Evolutionary conservation across 2,888 invertebrate species (phyloP).

Genomic region (Pammene aurita): DNA sequence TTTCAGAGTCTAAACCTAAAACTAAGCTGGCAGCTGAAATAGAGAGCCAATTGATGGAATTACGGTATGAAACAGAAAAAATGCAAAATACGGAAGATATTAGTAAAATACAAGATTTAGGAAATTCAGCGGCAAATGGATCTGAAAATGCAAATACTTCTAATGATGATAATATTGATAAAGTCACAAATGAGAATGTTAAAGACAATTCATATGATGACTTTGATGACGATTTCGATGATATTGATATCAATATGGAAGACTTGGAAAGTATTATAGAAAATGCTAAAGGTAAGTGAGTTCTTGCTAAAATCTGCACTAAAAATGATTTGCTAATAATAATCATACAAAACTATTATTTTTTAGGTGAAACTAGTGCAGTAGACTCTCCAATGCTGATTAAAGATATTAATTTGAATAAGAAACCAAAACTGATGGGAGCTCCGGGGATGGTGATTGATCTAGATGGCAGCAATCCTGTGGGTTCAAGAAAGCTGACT

Average conservation of each 20-base stretch:
- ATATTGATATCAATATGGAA: conserved; percentile 67
- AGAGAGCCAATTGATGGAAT: conserved; percentile 42
- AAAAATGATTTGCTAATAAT: conserved; percentile 16
- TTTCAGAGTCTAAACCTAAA: conserved; percentile 14
- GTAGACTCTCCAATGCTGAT: conserved; percentile 54
- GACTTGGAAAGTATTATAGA: conserved; percentile 71
- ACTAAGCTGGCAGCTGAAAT: conserved; percentile 16
- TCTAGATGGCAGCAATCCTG: conserved; percentile 57
- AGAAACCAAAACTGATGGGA: conserved; percentile 78
- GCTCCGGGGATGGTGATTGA: conserved; percentile 78
- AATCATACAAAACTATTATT: too few relatives aligned
- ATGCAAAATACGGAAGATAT: conserved; percentile 18
- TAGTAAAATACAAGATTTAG: conserved; percentile 2
- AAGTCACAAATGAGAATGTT: conserved; percentile 9
- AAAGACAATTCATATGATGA: conserved; percentile 32
- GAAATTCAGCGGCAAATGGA: neutral
- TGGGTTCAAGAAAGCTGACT: conserved; percentile 65
- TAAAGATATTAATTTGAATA: conserved; percentile 49
- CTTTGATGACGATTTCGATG: conserved; percentile 59
- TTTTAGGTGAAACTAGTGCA: conserved; percentile 50
- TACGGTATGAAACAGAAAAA: conserved; percentile 35
- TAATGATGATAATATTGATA: conserved; percentile 22
- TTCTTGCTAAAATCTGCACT: conserved; percentile 50
- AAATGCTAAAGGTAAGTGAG: conserved; percentile 61
- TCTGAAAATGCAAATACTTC: conserved; percentile 26